Evolutionary conservation across 2,797 vertebrate genomes (phyloP).

Genomic region (Sebastes paucispinis): DNA sequence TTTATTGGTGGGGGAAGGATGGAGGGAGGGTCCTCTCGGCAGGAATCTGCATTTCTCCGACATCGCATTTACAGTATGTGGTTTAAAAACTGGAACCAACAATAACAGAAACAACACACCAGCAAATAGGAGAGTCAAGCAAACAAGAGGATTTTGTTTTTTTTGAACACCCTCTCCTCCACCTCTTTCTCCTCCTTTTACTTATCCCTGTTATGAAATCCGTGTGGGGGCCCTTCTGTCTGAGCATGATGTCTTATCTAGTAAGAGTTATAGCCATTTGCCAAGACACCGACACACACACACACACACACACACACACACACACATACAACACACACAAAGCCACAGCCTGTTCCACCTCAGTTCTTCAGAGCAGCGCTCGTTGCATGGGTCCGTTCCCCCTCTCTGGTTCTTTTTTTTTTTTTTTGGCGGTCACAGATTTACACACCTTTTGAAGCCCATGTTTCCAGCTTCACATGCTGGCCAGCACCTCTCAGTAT

Average conservation of each 20-base stretch:
- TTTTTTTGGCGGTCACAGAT: constrained; percentile 33
- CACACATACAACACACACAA: neutral
- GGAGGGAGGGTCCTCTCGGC: constrained; percentile 52
- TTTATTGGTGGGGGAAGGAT: constrained; percentile 16
- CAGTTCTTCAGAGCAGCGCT: constrained; percentile 67
- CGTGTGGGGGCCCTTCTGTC: constrained; percentile 84
- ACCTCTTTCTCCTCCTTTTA: constrained; percentile 57
- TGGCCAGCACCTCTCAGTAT: constrained; percentile 70
- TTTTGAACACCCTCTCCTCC: constrained; percentile 51
- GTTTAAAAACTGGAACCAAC: constrained; percentile 64
- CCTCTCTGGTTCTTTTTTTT: constrained; percentile 25
- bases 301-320: constrained; percentile 7
- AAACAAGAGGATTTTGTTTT: constrained; percentile 59
- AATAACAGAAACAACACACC: constrained; percentile 65
- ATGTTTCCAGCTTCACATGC: constrained; percentile 37
- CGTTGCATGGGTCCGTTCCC: constrained; percentile 21
- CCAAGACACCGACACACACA: constrained; percentile 61
- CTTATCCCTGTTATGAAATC: constrained; percentile 61
- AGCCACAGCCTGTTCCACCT: constrained; percentile 68
- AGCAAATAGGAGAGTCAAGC: constrained; percentile 72
- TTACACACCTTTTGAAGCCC: constrained; percentile 42
- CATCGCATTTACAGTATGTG: constrained; percentile 49
- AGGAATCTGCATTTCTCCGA: constrained; percentile 53
- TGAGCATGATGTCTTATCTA: constrained; percentile 80
- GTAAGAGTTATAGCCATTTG: constrained; percentile 74